phyloP scores from a whole-genome alignment of 2,797 vertebrate species.

The Schizopygopsis pylzovi region DNA sequence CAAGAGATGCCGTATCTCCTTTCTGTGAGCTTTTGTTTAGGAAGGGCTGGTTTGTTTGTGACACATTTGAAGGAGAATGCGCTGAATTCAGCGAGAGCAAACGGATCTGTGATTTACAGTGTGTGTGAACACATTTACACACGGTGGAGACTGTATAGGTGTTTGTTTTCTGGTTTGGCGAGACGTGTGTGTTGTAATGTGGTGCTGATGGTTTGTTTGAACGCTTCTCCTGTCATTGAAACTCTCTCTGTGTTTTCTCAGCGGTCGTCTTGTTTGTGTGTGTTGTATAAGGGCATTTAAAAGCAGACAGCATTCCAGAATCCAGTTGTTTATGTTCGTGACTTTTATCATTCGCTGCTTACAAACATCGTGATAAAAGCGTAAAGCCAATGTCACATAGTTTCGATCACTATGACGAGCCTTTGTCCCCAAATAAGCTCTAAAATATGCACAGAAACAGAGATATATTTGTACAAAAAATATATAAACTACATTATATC shows the following conservation, averaged over 20 bases:
- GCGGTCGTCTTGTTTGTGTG: not conserved
- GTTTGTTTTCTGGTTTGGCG: slow-evolving; percentile 49
- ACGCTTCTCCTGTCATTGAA: slow-evolving; percentile 11
- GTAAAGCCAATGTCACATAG: not conserved
- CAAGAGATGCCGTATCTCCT: not conserved
- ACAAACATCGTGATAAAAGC: not conserved
- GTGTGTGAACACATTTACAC: slow-evolving; percentile 51
- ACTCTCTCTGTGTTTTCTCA: slow-evolving; percentile 25
- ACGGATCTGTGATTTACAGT: slow-evolving; percentile 30
- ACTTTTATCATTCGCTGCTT: not conserved
- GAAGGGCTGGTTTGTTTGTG: not conserved
- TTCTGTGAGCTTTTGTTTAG: not conserved
- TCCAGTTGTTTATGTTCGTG: not conserved
- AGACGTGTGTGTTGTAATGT: not conserved
- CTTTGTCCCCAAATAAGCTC: not conserved
- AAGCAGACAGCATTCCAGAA: not conserved
- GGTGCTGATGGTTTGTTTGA: slow-evolving; percentile 52
- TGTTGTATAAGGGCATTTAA: not conserved
- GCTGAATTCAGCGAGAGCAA: slow-evolving; percentile 16
- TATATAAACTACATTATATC: no score
- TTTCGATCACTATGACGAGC: not conserved
- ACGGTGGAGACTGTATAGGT: slow-evolving; percentile 34
- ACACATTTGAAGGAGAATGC: not conserved
- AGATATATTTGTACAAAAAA: no score
- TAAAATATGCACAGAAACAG: not conserved